Base-by-base conservation (phyloP, 2,113 vertebrate genomes). In the Symphodus melops region DNA sequence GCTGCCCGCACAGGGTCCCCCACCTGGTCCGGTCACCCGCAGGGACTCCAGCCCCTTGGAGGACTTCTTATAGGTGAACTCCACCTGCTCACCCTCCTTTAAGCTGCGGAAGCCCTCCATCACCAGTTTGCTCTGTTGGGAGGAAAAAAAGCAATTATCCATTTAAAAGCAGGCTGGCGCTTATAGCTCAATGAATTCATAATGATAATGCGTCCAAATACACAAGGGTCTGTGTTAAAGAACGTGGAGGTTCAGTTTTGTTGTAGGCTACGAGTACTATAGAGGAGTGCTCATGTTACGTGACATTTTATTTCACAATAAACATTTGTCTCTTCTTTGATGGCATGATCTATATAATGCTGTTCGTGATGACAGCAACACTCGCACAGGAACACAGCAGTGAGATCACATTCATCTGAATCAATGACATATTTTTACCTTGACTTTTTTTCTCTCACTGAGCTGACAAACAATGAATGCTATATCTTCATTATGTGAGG, bases 21-120 rank as follows among this genome's bases (percentile, higher is more conserved):
- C 98, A 79, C 97, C 97, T 76, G 97, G 98, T 87, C 97, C 98
- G 49, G 97, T 99, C 93, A 99, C 98, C 95, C 97, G 94, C 94
- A 99, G 95, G 83, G 97, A 97, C 95, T 99, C 98, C 94, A 99
- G 95, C 92, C 98, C 98, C 95, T 99, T 99, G 79, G 95, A 98
- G 92, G 97, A 99, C 95, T 97, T 98, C 93, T 99, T 98, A 92
- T 97, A 99, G 87, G 96, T 98, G 94, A 99, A 99, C 94, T 99
- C 98, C 93, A 99, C 97, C 92, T 95, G 96, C 95, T 99, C 98
- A 84, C 98, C 96, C 95, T 99, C 98, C 94, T 98, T 98, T 90
- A 99, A 94, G 92, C 98, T 99, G 95, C 98, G 97, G 95, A 99
- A 99, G 92, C 98, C 98, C 94, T 99, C 98, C 98, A 99, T 99